Base-by-base conservation (phyloP, 2,888 invertebrate species). In the Choristoneura rosaceana region DNA sequence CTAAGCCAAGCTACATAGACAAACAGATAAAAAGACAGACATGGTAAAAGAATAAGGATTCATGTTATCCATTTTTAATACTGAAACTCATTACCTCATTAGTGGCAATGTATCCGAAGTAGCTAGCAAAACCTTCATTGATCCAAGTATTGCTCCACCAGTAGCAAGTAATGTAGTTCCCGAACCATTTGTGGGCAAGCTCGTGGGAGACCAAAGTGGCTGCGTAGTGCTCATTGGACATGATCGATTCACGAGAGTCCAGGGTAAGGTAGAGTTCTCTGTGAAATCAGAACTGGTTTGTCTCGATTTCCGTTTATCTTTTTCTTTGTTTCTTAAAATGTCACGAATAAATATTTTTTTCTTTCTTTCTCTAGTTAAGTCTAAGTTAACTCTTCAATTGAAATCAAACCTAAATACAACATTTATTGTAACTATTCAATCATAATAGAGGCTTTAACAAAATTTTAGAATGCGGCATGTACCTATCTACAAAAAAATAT, bases 101-200 rank as follows among this genome's bases (percentile, higher is more conserved):
- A 2, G 90, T 85, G 33, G 94, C 95, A 58, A 95, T 92, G 78
- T 96, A 96, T 77, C 97, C 96, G 70, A 96, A 96, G 81, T 95
- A 96, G 73, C 95, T 95, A 0, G 97, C 97, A 78, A 96, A 97
- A 0, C 96, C 97, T 84, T 97, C 97, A 80, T 96, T 97, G 17
- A 97, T 92, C 96, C 97, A 97, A 0, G 96, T 94, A 74, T 95
- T 95, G 25, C 95, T 94, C 97, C 97, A 97, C 97, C 96, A 97
- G 76, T 93, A 92, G 58, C 96, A 95, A 1, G 96, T 96, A 12
- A 97, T 95, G 58, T 96, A 86, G 83, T 97, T 96, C 0, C 97
- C 97, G 81, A 97, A 97, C 97, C 97, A 97, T 90, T 96, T 96
- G 82, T 98, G 98, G 0, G 94, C 93, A n/a, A 95, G 90, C 76